Conservation (phyloP, 2,888 invertebrate species). For the Stegana nigrithorax region DNA sequence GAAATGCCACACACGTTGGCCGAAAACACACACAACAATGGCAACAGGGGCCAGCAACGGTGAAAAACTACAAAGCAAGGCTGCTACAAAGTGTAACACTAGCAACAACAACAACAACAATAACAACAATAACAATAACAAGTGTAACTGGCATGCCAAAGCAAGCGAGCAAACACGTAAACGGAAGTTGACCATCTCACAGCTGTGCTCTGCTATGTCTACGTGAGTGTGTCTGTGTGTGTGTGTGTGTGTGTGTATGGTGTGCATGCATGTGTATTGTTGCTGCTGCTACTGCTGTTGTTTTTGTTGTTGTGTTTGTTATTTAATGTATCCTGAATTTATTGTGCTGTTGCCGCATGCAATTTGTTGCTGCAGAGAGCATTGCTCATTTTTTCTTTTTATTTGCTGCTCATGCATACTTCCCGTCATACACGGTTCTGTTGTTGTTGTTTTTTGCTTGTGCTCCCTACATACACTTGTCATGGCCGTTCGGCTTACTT, state of each 20-base stretch:
- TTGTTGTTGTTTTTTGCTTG: slow-evolving; percentile 17
- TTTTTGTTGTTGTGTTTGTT: slow-evolving; percentile 37
- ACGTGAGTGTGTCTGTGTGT: slow-evolving; percentile 33
- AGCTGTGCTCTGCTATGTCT: too few relatives aligned
- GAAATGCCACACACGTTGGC: slow-evolving; percentile 42
- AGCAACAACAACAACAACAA: slow-evolving; percentile 28
- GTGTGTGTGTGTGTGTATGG: slow-evolving; percentile 5
- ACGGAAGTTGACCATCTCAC: slow-evolving; percentile 60
- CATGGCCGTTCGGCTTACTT: slow-evolving; percentile 40
- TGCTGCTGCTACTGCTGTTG: slow-evolving; percentile 15
- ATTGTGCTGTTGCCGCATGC: slow-evolving; percentile 56
- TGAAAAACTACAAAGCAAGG: too few relatives aligned
- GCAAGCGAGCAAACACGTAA: slow-evolving; percentile 40
- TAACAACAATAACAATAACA: slow-evolving; percentile 11
- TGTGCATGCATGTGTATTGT: neutral
- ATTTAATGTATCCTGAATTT: slow-evolving; percentile 63
- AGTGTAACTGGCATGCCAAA: neutral
- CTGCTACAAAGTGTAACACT: slow-evolving; percentile 37
- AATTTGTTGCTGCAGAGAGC: slow-evolving; percentile 41
- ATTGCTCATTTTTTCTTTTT: too few relatives aligned
- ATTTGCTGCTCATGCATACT: neutral
- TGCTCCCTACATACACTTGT: too few relatives aligned
- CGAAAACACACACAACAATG: too few relatives aligned
- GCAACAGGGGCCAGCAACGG: too few relatives aligned
- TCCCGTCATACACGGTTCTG: slow-evolving; percentile 20